phyloP scores from a whole-genome alignment of 2,888 invertebrate species.

The Sisyra terminalis region DNA sequence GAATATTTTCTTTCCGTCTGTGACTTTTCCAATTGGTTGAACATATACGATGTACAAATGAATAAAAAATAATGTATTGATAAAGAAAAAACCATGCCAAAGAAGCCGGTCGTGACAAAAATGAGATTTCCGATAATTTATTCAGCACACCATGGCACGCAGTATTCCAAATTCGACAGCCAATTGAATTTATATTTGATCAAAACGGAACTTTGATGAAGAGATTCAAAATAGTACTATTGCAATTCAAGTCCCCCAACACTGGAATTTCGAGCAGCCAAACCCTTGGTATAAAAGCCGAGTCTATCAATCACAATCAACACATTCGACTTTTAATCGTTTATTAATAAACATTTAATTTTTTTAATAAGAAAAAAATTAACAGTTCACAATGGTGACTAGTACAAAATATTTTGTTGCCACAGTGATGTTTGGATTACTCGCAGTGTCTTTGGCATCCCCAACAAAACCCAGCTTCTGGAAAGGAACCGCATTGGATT shows the following conservation, averaged over 20 bases:
- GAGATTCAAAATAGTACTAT: not conserved
- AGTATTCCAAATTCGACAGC: not conserved
- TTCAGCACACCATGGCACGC: no score
- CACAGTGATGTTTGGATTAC: constrained; percentile 25
- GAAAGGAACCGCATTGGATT: constrained; percentile 55
- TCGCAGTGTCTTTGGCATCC: constrained; percentile 38
- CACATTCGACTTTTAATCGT: constrained; percentile 1
- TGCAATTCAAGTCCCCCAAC: not conserved
- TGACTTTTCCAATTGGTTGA: no score
- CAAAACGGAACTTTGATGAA: not conserved
- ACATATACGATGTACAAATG: no score
- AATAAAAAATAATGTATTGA: no score
- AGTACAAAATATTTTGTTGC: constrained; percentile 2
- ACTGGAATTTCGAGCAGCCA: not conserved
- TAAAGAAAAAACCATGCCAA: no score
- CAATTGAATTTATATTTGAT: not conserved
- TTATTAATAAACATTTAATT: constrained; percentile 1
- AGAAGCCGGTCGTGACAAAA: no score
- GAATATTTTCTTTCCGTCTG: no score
- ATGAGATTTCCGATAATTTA: no score
- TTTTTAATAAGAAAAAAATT: not conserved
- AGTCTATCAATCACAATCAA: not conserved
- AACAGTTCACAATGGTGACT: constrained; percentile 14
- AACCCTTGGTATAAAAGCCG: constrained; percentile 5
- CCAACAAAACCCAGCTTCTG: constrained; percentile 48